A percentile compares a stretch with the other conserved stretches of the same genome.
Conservation (phyloP, 2,113 vertebrate genomes). For the Campylomormyrus tamandua region DNA sequence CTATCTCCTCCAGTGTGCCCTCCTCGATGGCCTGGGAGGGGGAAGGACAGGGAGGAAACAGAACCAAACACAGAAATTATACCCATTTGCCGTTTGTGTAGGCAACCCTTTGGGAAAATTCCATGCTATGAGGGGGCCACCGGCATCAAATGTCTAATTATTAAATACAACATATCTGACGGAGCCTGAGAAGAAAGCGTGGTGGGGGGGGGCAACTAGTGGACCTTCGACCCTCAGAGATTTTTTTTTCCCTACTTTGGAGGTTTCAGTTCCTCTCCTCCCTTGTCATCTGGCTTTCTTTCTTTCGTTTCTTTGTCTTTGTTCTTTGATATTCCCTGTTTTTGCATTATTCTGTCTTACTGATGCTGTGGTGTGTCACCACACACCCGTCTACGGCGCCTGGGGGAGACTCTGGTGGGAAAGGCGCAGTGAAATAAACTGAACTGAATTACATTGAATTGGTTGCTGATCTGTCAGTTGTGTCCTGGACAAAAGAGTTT, state of each 20-base stretch:
- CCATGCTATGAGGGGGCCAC: background rate
- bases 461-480: background rate
- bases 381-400: too few species aligned
- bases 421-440: too few species aligned
- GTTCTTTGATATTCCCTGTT: too few species aligned
- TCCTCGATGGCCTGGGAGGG: constrained; percentile 83
- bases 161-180: background rate
- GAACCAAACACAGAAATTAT: background rate
- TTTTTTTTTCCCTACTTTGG: too few species aligned
- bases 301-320: too few species aligned
- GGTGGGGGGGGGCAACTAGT: too few species aligned
- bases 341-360: too few species aligned
- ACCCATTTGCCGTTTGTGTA: background rate
- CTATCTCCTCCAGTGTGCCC: constrained; percentile 89
- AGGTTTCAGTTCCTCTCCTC: too few species aligned
- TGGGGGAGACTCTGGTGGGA: too few species aligned
- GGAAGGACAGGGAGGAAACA: background rate
- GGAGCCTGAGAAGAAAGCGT: background rate
- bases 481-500: background rate
- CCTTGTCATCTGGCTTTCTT: background rate
- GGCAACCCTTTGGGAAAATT: background rate
- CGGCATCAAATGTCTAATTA: background rate
- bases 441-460: background rate
- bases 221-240: too few species aligned
- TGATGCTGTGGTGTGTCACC: too few species aligned